These are phyloP conservation scores for Lepetodrilus schrolli DNA, from an alignment of 2,888 invertebrate species.

Conservation along the genomic window DNA sequence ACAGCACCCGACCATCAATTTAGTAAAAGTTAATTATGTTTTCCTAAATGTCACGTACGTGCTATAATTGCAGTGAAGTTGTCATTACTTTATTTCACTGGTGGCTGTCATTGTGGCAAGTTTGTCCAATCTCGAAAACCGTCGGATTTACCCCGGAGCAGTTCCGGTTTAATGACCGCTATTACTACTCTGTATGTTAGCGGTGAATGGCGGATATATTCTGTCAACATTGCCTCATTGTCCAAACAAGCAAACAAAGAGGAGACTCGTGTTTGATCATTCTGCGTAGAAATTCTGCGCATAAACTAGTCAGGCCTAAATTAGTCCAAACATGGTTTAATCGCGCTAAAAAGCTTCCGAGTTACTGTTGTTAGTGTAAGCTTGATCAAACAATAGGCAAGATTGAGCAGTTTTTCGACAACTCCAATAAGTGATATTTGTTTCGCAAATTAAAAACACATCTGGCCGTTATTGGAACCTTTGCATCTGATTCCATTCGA, in stretches of 20 bases:
- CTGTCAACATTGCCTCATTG: too few species aligned
- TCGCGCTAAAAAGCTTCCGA: not conserved
- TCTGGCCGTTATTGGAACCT: not conserved
- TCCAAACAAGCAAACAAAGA: constrained; percentile 16
- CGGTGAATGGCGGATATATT: too few species aligned
- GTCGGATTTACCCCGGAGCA: too few species aligned
- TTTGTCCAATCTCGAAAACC: too few species aligned
- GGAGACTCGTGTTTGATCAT: not conserved
- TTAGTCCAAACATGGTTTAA: not conserved
- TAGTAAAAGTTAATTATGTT: too few species aligned
- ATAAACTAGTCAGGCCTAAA: not conserved
- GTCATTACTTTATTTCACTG: too few species aligned
- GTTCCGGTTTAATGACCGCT: too few species aligned
- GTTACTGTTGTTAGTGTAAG: not conserved
- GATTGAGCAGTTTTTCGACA: not conserved
- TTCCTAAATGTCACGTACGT: too few species aligned
- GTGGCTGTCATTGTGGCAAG: too few species aligned
- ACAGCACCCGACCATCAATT: too few species aligned
- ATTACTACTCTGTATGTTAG: too few species aligned
- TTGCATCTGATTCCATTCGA: not conserved
- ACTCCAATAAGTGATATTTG: constrained; percentile 11
- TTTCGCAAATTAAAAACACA: constrained; percentile 20
- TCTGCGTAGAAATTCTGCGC: not conserved
- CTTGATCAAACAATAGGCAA: not conserved
- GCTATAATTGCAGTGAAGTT: too few species aligned